Conservation (phyloP, 2,888 invertebrate species). For the Panorpa germanica region DNA sequence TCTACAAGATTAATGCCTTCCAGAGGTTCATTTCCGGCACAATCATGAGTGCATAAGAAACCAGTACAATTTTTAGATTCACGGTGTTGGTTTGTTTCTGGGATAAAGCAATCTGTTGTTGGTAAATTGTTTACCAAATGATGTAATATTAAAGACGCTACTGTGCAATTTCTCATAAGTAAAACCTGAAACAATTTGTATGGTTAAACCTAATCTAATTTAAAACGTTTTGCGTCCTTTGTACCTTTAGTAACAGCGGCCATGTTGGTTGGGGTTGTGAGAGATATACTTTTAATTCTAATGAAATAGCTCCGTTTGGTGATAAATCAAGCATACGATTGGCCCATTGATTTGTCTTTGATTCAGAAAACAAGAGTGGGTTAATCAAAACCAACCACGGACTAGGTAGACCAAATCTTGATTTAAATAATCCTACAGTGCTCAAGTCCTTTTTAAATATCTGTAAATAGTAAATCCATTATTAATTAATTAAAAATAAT, state of each 20-base stretch:
- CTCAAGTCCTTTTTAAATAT: conserved; percentile 34
- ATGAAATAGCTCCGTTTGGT: conserved; percentile 37
- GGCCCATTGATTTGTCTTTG: conserved; percentile 23
- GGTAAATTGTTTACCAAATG: conserved; percentile 30
- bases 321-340: conserved; percentile 29
- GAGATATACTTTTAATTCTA: conserved; percentile 51
- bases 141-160: conserved; percentile 36
- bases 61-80: conserved; percentile 35
- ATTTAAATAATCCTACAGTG: conserved; percentile 31
- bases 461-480: conserved; percentile 17
- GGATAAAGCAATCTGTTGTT: conserved; percentile 21
- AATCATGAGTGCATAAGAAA: conserved; percentile 52
- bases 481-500: conserved; percentile 5
- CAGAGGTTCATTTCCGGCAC: conserved; percentile 20
- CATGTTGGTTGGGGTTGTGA: conserved; percentile 66
- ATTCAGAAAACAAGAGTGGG: conserved; percentile 35
- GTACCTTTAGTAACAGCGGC: conserved; percentile 53
- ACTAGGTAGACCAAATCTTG: conserved; percentile 32
- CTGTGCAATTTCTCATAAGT: conserved; percentile 48
- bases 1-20: conserved; percentile 17
- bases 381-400: conserved; percentile 54
- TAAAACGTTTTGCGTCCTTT: conserved; percentile 2
- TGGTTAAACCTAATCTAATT: conserved; percentile 6
- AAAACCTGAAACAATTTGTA: conserved; percentile 31
- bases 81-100: conserved; percentile 20